Evolutionary conservation across 2,113 vertebrate genomes (phyloP), one percentile per base, ranked within the genome.

Genomic region (Oceanites oceanicus): DNA sequence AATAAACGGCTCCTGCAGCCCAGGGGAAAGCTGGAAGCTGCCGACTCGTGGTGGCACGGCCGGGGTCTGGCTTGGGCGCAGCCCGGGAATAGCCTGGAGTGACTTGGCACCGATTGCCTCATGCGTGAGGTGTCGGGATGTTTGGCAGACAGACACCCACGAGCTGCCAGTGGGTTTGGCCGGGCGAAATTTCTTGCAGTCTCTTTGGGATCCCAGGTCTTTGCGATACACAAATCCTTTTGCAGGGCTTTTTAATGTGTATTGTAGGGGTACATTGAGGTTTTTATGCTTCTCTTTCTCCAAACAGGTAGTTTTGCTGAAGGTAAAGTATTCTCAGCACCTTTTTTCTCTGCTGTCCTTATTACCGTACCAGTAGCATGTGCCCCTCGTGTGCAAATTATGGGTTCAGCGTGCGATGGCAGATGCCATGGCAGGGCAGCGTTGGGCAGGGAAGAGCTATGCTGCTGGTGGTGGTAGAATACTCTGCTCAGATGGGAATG

Each of bases 71-170:
- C 90, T 92, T 44, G 77, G 65, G 67, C 27, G 1, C 75, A 72
- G 66, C 92, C 90, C 2, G 4, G 79, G 79, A 86, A 65, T 66
- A 61, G 36, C 70, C 66, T 13, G 83, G 36, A 42, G 80, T 82
- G 80, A 83, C 34, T 72, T 16, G 22, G 77, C 90, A 21, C 36
- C 0, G 25, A 44, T 23, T 29, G 76, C 91, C 76, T 36, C 11
- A 0, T 27, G 25, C 0, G 0, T 13, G 40, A 77, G 66, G 38
- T n/a, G 19, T n/a, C 13, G 32, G 86, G 73, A 61, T 71, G 55
- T 25, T 49, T 49, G 67, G 32, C 94, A 81, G 55, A 22, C 1
- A 82, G 68, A 29, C 61, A 27, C n/a, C n/a, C 16, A 2, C 0
- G 11, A 94, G 47, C 65, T 89, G 79, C 65, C 70, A 3, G 16